Conservation (phyloP, 2,888 invertebrate genomes). For the Galeruca laticollis region DNA sequence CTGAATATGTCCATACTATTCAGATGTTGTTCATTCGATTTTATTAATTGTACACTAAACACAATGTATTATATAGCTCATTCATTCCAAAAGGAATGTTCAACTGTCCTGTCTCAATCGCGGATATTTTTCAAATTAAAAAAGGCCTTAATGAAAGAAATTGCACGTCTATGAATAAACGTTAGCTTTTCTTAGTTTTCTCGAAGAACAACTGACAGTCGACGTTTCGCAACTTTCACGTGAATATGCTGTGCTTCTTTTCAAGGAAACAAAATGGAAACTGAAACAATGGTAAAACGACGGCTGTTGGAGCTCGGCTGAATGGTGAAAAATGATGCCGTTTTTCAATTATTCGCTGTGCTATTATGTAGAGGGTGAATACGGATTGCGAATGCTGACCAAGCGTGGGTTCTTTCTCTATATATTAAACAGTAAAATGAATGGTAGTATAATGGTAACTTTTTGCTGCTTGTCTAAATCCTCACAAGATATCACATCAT, state of each 20-base stretch:
- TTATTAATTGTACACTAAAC: too few species aligned
- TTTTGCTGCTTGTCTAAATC: background rate
- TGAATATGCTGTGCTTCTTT: constrained; percentile 31
- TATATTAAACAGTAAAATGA: constrained; percentile 4
- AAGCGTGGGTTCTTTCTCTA: constrained; percentile 2
- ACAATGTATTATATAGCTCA: too few species aligned
- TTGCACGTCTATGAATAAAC: constrained; percentile 10
- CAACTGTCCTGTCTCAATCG: too few species aligned
- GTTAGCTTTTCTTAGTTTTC: constrained; percentile 2
- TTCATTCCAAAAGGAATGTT: too few species aligned
- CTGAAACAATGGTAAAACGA: constrained; percentile 40
- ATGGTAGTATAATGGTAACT: background rate
- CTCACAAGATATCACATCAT: background rate
- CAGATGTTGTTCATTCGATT: too few species aligned
- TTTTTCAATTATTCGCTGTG: constrained; percentile 29
- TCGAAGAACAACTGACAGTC: constrained; percentile 33
- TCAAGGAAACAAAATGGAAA: constrained; percentile 38
- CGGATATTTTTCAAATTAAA: background rate
- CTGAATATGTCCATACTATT: too few species aligned
- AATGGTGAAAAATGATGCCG: constrained; percentile 29
- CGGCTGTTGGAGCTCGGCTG: constrained; percentile 22
- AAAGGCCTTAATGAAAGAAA: background rate
- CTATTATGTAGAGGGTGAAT: constrained; percentile 18
- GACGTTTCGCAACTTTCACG: constrained; percentile 35
- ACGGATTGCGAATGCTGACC: constrained; percentile 15